Evolutionary conservation across 1,140 invertebrate species (phyloP).

Genomic region (Pissodes strobi): DNA sequence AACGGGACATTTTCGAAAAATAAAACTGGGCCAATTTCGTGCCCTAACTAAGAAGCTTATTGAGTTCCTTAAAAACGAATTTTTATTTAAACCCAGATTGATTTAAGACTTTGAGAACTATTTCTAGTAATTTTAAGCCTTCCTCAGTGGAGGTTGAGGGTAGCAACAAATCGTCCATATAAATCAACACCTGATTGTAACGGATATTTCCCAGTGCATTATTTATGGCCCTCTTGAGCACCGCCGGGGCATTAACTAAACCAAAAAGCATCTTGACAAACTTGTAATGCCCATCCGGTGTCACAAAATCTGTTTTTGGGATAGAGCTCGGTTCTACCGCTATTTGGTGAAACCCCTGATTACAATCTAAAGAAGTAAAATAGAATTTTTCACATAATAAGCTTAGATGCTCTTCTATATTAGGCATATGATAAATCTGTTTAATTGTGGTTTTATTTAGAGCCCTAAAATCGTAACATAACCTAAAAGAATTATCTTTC

Average conservation of each 20-base stretch:
- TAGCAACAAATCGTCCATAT: constrained; percentile 44
- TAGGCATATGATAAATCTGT: neutral
- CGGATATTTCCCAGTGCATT: constrained; percentile 45
- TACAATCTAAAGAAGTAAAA: constrained; percentile 41
- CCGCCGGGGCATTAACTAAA: constrained; percentile 53
- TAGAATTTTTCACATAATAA: neutral
- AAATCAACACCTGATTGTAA: constrained; percentile 17
- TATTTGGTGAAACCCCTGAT: constrained; percentile 42
- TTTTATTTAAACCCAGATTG: too few species aligned
- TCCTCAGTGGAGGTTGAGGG: constrained; percentile 35
- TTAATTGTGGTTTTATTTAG: neutral
- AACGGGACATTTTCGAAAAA: neutral
- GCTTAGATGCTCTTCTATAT: neutral
- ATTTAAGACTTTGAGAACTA: constrained; percentile 33
- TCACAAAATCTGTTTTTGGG: constrained; percentile 41
- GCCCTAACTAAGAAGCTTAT: too few species aligned
- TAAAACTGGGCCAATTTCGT: too few species aligned
- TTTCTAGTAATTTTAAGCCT: constrained; percentile 33
- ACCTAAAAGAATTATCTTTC: neutral
- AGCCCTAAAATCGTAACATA: neutral
- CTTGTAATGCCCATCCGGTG: constrained; percentile 54
- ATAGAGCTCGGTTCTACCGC: constrained; percentile 48
- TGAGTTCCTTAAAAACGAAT: too few species aligned
- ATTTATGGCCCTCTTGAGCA: constrained; percentile 56
- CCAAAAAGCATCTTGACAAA: constrained; percentile 57